Evolutionary conservation across 2,888 invertebrate genomes (phyloP).

Genomic region (Volucella bombylans): DNA sequence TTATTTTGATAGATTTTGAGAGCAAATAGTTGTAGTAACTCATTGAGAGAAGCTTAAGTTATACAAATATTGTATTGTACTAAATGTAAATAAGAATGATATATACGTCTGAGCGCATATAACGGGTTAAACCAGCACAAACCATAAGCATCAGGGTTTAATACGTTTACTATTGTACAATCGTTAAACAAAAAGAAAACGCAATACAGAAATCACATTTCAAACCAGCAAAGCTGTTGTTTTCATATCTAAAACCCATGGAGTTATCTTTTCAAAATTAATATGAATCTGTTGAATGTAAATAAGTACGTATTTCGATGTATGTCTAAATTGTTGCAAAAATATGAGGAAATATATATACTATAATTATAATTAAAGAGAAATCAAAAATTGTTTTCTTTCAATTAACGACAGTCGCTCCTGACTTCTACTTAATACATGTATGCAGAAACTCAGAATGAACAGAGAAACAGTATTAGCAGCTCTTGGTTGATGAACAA

Average conservation of each 20-base stretch:
- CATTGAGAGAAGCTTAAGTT: constrained; percentile 67
- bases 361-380: constrained; percentile 41
- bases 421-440: no score
- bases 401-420: not conserved
- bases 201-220: constrained; percentile 17
- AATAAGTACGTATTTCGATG: constrained; percentile 67
- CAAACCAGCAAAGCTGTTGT: constrained; percentile 28
- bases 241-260: constrained; percentile 30
- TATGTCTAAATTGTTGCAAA: constrained; percentile 60
- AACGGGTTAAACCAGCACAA: constrained; percentile 14
- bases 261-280: constrained; percentile 63
- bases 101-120: constrained; percentile 42
- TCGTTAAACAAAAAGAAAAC: not conserved
- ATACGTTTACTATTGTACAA: not conserved
- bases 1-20: constrained; percentile 77
- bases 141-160: constrained; percentile 9
- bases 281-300: constrained; percentile 63
- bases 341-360: constrained; percentile 51
- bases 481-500: no score
- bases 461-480: no score
- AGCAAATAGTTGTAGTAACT: constrained; percentile 33
- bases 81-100: constrained; percentile 72
- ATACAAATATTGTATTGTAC: constrained; percentile 68
- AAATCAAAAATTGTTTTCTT: not conserved
- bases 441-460: no score